phyloP scores from a whole-genome alignment of 1,140 invertebrate genomes.

The Heterodera schachtii region DNA sequence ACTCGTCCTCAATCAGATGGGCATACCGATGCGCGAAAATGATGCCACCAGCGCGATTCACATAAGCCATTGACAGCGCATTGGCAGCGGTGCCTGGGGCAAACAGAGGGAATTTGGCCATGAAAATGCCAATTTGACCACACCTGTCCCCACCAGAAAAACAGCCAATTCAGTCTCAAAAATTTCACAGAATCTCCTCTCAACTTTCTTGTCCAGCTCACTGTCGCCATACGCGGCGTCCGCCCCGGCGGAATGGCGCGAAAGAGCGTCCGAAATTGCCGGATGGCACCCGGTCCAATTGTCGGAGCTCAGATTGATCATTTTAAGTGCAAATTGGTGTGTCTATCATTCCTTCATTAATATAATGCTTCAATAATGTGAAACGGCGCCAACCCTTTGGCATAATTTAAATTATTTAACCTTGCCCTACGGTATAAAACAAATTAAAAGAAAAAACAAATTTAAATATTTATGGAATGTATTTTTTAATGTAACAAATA shows the following conservation, averaged over 20 bases:
- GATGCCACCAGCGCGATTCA: constrained; percentile 29
- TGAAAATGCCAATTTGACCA: constrained; percentile 1
- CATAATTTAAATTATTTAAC: background rate
- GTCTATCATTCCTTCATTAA: too few species aligned
- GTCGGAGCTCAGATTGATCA: constrained; percentile 34
- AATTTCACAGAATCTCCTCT: constrained; percentile 18
- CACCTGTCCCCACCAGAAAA: constrained; percentile 34
- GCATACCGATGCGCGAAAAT: constrained; percentile 30
- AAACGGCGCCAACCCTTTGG: background rate
- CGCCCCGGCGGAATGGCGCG: constrained; percentile 11
- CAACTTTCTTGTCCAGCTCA: constrained; percentile 30
- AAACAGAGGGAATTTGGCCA: background rate
- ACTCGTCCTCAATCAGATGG: constrained; percentile 37
- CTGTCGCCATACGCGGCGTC: constrained; percentile 27
- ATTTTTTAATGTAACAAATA: too few species aligned
- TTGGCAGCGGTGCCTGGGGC: constrained; percentile 32
- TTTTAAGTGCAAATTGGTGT: background rate
- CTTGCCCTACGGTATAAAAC: too few species aligned
- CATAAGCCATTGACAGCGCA: constrained; percentile 33
- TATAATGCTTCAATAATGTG: too few species aligned
- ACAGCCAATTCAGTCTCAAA: constrained; percentile 29
- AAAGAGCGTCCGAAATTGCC: constrained; percentile 15
- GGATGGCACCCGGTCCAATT: constrained; percentile 32
- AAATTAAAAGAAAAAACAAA: too few species aligned
- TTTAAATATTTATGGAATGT: too few species aligned